These are phyloP conservation scores for Subanguina moxae DNA, from an alignment of 1,140 invertebrate species.

Conservation along the genomic window DNA sequence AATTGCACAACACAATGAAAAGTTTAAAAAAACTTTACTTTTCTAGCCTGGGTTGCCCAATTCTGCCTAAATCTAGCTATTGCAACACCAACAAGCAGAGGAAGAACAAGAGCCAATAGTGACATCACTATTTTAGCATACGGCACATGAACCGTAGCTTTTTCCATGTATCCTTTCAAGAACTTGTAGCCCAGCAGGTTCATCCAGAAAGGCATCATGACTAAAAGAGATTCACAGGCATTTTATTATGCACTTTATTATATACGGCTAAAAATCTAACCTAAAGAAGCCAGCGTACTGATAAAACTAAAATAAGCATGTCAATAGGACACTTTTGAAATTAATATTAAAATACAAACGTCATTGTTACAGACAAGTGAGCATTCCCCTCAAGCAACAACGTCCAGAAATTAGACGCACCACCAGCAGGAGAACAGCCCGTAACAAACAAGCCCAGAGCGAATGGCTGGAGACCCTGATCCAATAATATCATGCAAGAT, in stretches of 20 bases:
- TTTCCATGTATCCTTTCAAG: slow-evolving; percentile 66
- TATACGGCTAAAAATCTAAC: slow-evolving; percentile 61
- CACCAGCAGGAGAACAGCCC: slow-evolving; percentile 82
- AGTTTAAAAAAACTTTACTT: slow-evolving; percentile 34
- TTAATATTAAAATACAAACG: slow-evolving; percentile 56
- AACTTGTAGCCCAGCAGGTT: slow-evolving; percentile 76
- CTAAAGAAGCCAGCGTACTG: slow-evolving; percentile 76
- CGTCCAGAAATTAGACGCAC: slow-evolving; percentile 92
- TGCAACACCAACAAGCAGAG: slow-evolving; percentile 74
- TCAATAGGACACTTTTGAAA: no score
- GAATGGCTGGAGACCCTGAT: slow-evolving; percentile 42
- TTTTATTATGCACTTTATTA: no score
- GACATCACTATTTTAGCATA: slow-evolving; percentile 74
- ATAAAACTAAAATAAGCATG: slow-evolving; percentile 67
- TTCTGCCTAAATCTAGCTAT: slow-evolving; percentile 54
- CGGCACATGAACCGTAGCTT: slow-evolving; percentile 71
- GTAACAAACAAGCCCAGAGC: slow-evolving; percentile 79
- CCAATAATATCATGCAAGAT: slow-evolving; percentile 67
- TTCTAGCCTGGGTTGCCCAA: slow-evolving; percentile 68
- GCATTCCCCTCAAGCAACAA: slow-evolving; percentile 80
- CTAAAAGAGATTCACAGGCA: slow-evolving; percentile 64
- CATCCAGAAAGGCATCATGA: slow-evolving; percentile 91
- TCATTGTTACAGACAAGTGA: slow-evolving; percentile 85
- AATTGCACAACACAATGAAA: neutral
- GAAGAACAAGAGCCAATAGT: slow-evolving; percentile 75